Evolutionary conservation across 2,888 invertebrate genomes (phyloP).

Genomic region (Leptopilina syphax): DNA sequence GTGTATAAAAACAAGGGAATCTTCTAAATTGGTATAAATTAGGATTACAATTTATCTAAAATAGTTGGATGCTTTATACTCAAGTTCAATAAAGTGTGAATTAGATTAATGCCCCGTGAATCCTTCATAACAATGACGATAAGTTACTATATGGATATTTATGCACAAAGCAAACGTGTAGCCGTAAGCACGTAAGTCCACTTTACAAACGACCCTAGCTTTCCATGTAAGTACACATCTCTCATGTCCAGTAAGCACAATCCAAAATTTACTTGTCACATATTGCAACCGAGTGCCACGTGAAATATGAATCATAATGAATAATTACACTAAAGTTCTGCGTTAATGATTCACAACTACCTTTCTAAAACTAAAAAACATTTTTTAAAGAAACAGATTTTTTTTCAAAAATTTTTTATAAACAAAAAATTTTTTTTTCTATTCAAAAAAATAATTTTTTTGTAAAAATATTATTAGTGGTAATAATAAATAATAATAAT

Average conservation of each 20-base stretch:
- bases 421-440: too few species aligned
- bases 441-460: too few species aligned
- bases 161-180: slow-evolving; percentile 28
- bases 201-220: slow-evolving; percentile 58
- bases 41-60: neutral
- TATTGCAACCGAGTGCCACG: slow-evolving; percentile 14
- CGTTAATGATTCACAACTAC: neutral
- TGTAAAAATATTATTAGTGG: too few species aligned
- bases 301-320: slow-evolving; percentile 11
- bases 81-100: slow-evolving; percentile 19
- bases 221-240: slow-evolving; percentile 46
- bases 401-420: too few species aligned
- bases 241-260: slow-evolving; percentile 57
- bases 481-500: too few species aligned
- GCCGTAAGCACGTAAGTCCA: slow-evolving; percentile 63
- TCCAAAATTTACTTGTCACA: slow-evolving; percentile 34
- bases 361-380: too few species aligned
- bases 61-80: neutral
- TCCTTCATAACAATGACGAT: slow-evolving; percentile 22
- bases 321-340: slow-evolving; percentile 1
- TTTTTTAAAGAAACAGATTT: too few species aligned
- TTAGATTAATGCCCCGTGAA: slow-evolving; percentile 28
- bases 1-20: too few species aligned
- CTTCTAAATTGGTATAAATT: too few species aligned
- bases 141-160: slow-evolving; percentile 25